Conservation (phyloP, 2,797 vertebrate genomes). For the Phylloscopus collybita region DNA sequence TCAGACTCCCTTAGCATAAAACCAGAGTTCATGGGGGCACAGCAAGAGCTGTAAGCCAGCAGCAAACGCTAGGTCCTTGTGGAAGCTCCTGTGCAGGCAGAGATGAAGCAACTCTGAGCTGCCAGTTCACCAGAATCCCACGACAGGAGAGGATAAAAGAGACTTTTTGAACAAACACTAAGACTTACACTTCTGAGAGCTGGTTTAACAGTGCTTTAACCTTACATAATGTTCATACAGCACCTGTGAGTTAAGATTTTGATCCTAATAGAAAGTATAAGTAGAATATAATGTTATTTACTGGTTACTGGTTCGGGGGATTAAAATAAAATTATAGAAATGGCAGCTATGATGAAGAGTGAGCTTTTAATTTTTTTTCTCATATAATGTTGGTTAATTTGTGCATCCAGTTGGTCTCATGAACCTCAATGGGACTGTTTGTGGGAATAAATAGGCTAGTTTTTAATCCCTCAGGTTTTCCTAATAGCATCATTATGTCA, state of each 20-base stretch:
- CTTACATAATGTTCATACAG: not conserved
- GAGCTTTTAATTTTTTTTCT: not conserved
- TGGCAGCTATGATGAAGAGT: not conserved
- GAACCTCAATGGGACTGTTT: not conserved
- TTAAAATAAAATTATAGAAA: not conserved
- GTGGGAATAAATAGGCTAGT: not conserved
- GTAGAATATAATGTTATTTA: not conserved
- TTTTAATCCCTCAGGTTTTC: conserved; percentile 31
- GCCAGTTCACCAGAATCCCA: not conserved
- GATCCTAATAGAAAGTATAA: not conserved
- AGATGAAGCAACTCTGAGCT: not conserved
- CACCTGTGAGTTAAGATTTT: not conserved
- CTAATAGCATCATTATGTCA: not conserved
- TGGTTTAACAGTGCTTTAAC: not conserved
- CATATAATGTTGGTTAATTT: not conserved
- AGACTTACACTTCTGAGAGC: not conserved
- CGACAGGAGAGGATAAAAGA: not conserved
- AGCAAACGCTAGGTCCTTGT: not conserved
- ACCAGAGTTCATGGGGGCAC: not conserved
- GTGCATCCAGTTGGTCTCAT: not conserved
- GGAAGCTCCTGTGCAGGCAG: not conserved
- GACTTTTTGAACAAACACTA: not conserved
- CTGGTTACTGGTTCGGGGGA: not conserved
- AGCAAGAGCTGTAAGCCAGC: not conserved
- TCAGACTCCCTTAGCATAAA: not conserved